Base-by-base conservation (phyloP, 1,140 invertebrate genomes). In the Heliconius eleuchia region DNA sequence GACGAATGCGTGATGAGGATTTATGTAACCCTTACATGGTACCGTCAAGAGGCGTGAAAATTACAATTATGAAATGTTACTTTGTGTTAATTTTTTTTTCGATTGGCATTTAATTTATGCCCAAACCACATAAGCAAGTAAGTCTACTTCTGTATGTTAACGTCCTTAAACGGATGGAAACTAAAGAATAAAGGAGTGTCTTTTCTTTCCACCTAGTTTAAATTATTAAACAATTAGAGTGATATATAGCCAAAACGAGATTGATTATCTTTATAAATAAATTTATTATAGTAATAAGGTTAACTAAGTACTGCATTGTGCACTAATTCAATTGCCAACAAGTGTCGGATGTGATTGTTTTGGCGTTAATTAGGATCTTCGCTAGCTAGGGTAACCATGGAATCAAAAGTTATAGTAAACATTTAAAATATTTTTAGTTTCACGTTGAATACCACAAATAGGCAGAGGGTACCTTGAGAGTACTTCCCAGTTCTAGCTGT, bases 301-400 rank as follows among this genome's bases (percentile, higher is more conserved):
- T 66, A 16, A 66, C 2, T 66, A 66, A 66, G 60, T 27, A 27
- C 60, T 66, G 23, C 11, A 66, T 27, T 66, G 23, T 66, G 55
- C 42, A 23, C 37, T 46, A 18, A 76, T 76, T 42, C 9, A 34
- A 76, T 9, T 46, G 52, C 55, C 16, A 46, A 76, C 74, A 71
- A 76, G 42, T 70, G 74, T 76, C 74, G 74, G 74, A 76, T 46
- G 74, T 76, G 34, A 76, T 66, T 42, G 39, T 71, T 34, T 23
- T 57, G 52, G 16, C 60, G 13, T 76, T 70, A 76, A 71, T 76
- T 70, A 76, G 27, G 60, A 76, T 30, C 60, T 76, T 18, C 60
- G 30, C 74, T 5, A 18, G 27, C 16, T 50, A 34, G 55, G 39
- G 60, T 71, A 39, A 70, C 74, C 74, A 76, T 70, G 1, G 2